Conservation (phyloP, 2,797 vertebrate genomes). For the Mus caroli region DNA sequence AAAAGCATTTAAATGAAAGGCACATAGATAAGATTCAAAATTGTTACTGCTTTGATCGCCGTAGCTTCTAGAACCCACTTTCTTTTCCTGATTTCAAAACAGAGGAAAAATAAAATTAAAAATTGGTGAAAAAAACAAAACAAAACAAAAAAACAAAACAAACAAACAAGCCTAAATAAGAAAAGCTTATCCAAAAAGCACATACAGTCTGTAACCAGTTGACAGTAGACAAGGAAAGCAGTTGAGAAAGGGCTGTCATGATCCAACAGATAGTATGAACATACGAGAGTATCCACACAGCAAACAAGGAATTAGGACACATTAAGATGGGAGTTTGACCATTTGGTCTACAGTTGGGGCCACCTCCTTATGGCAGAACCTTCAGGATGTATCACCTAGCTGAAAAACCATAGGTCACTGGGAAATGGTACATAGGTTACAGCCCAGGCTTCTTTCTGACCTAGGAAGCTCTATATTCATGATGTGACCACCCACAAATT, state of each 20-base stretch:
- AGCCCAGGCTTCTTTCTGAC: neutral
- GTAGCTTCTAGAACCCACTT: conserved; percentile 92
- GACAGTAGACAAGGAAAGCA: neutral
- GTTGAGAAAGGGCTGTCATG: neutral
- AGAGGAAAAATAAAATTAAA: conserved; percentile 87
- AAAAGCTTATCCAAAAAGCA: neutral
- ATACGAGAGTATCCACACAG: neutral
- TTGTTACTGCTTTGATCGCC: conserved; percentile 90
- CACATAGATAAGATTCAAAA: conserved; percentile 86
- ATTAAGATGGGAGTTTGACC: neutral
- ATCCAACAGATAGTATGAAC: neutral
- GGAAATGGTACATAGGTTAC: neutral
- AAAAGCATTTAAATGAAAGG: conserved; percentile 88
- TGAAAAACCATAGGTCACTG: neutral
- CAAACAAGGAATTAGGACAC: neutral
- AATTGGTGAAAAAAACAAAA: conserved; percentile 90
- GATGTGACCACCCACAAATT: neutral
- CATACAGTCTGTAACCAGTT: neutral
- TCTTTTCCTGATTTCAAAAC: conserved; percentile 93
- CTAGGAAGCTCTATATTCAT: neutral
- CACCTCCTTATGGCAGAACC: neutral
- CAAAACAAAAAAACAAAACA: neutral
- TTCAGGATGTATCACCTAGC: neutral
- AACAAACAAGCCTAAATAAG: neutral
- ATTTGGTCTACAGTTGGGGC: neutral